Evolutionary conservation across 2,797 vertebrate species (phyloP).

Genomic region (Sebastes alutus): DNA sequence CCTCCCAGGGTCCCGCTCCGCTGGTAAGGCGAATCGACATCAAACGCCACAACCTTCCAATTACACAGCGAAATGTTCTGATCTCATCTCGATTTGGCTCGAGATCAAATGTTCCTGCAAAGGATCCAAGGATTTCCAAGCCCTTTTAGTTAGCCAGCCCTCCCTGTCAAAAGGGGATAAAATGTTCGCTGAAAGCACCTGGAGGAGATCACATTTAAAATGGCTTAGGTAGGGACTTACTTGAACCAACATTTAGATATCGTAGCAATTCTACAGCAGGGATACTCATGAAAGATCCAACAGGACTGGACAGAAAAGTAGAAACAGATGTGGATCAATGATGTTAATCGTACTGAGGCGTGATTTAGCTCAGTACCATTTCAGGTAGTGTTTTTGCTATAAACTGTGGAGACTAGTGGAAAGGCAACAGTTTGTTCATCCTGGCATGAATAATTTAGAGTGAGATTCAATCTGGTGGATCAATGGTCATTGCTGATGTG

Average conservation of each 20-base stretch:
- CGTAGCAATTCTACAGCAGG: neutral
- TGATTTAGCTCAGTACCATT: neutral
- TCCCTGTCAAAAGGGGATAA: slow-evolving; percentile 44
- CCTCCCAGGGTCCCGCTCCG: neutral
- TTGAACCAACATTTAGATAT: slow-evolving; percentile 51
- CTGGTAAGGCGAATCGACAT: slow-evolving; percentile 60
- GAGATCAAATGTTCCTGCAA: slow-evolving; percentile 72
- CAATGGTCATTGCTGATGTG: slow-evolving; percentile 24
- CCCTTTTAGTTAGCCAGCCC: slow-evolving; percentile 44
- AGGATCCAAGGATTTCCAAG: slow-evolving; percentile 44
- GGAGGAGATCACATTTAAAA: slow-evolving; percentile 50
- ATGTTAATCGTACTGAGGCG: neutral
- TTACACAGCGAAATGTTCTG: slow-evolving; percentile 65
- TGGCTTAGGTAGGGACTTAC: slow-evolving; percentile 15
- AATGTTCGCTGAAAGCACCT: slow-evolving; percentile 50
- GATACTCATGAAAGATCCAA: slow-evolving; percentile 6
- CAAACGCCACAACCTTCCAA: slow-evolving; percentile 74
- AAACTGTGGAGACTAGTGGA: neutral
- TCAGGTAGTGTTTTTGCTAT: neutral
- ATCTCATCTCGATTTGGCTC: slow-evolving; percentile 67
- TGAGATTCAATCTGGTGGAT: slow-evolving; percentile 22
- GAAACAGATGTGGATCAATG: slow-evolving; percentile 17
- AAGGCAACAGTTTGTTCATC: slow-evolving; percentile 28
- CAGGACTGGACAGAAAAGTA: neutral
- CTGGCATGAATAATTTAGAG: slow-evolving; percentile 45